A percentile compares a stretch with the other conserved stretches of the same genome.
phyloP scores from a whole-genome alignment of 2,888 invertebrate species.

The Flexamia atlantica region DNA sequence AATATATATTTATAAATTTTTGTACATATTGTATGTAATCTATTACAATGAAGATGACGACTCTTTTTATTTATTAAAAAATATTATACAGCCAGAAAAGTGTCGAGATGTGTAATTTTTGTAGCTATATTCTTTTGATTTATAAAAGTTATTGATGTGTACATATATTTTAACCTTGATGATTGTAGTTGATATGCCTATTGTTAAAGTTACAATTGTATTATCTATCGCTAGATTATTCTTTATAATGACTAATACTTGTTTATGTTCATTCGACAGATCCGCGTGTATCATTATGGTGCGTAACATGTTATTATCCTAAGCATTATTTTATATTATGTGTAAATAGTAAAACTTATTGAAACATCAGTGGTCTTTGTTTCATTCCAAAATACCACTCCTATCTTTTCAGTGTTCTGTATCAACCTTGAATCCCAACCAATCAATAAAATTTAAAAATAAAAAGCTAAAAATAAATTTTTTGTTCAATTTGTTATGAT shows the following conservation, averaged over 20 bases:
- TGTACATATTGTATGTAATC: slow-evolving; percentile 57
- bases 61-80: slow-evolving; percentile 34
- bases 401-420: too few species aligned
- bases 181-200: slow-evolving; percentile 58
- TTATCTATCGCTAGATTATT: slow-evolving; percentile 58
- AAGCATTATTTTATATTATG: slow-evolving; percentile 64
- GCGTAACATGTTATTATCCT: slow-evolving; percentile 60
- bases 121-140: slow-evolving; percentile 32
- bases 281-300: slow-evolving; percentile 61
- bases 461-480: too few species aligned
- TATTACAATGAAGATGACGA: not conserved
- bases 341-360: slow-evolving; percentile 64
- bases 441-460: too few species aligned
- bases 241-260: slow-evolving; percentile 59
- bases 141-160: slow-evolving; percentile 26
- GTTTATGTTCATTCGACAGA: slow-evolving; percentile 57
- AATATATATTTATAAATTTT: slow-evolving; percentile 42
- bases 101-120: slow-evolving; percentile 39
- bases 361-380: slow-evolving; percentile 26
- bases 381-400: too few species aligned
- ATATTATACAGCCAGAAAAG: slow-evolving; percentile 19
- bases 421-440: too few species aligned
- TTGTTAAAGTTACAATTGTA: slow-evolving; percentile 39
- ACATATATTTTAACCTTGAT: slow-evolving; percentile 56
- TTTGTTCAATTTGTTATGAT: too few species aligned